phyloP scores from a whole-genome alignment of 2,888 invertebrate genomes.

The Patella ulyssiponensis region DNA sequence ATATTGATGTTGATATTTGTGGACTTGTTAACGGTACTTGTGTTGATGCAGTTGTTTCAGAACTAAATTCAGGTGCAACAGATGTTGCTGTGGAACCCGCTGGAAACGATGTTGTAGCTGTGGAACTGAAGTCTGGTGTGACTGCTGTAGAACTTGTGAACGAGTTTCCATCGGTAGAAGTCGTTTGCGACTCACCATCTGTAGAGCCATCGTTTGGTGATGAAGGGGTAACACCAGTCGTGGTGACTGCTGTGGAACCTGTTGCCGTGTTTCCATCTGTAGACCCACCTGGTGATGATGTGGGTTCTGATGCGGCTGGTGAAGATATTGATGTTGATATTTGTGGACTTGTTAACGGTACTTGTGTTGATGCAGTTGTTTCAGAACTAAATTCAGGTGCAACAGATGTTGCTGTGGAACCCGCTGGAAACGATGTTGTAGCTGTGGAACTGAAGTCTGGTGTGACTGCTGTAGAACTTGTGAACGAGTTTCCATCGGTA shows the following conservation, averaged over 20 bases:
- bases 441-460: background rate
- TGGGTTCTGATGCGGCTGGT: background rate
- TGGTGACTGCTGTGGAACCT: background rate
- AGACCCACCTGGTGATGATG: background rate
- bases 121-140: background rate
- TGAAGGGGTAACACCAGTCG: background rate
- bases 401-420: slow-evolving; percentile 48
- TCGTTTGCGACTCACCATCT: background rate
- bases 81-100: slow-evolving; percentile 17
- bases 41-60: too few species aligned
- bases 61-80: too few species aligned
- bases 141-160: too few species aligned
- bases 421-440: background rate
- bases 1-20: background rate
- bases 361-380: slow-evolving; percentile 33
- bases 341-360: slow-evolving; percentile 29
- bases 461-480: background rate
- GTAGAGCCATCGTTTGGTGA: background rate
- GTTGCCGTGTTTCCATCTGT: background rate
- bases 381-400: slow-evolving; percentile 44
- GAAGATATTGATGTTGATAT: slow-evolving; percentile 19
- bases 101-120: background rate
- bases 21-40: too few species aligned
- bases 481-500: background rate
- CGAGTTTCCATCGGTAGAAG: too few species aligned